phyloP scores from a whole-genome alignment of 1,140 invertebrate species.

The Drepana arcuata region DNA sequence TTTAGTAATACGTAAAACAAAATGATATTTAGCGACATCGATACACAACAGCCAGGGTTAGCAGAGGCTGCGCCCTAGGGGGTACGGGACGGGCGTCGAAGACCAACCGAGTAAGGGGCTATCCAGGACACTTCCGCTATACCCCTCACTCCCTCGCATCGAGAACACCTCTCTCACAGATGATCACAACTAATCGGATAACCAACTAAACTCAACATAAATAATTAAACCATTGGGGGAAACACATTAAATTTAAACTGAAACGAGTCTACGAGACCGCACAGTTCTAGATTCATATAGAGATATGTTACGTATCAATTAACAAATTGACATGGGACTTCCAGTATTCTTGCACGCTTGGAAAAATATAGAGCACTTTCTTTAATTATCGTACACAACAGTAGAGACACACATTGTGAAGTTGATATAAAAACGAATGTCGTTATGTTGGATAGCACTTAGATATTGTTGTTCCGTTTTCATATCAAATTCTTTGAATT shows the following conservation, averaged over 20 bases:
- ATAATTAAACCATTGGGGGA: conserved; percentile 53
- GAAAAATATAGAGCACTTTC: conserved; percentile 23
- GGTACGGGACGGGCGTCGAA: conserved; percentile 48
- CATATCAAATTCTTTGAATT: conserved; percentile 28
- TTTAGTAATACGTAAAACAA: conserved; percentile 46
- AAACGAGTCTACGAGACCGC: conserved; percentile 43
- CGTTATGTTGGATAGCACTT: not conserved
- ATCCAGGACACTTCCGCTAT: conserved; percentile 66
- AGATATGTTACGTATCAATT: conserved; percentile 12
- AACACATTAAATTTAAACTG: conserved; percentile 45
- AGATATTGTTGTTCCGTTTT: conserved; percentile 8
- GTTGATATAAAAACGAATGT: conserved; percentile 22
- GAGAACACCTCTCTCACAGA: conserved; percentile 72
- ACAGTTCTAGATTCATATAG: conserved; percentile 22
- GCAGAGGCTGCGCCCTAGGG: conserved; percentile 67
- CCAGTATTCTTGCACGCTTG: conserved; percentile 35
- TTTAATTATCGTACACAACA: conserved; percentile 13
- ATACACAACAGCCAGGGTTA: conserved; percentile 70
- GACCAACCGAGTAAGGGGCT: conserved; percentile 59
- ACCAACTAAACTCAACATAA: conserved; percentile 60
- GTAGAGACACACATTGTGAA: conserved; percentile 12
- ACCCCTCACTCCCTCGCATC: conserved; percentile 69
- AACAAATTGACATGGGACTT: conserved; percentile 15
- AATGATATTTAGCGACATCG: conserved; percentile 57
- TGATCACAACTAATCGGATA: conserved; percentile 66